Evolutionary conservation across 2,797 vertebrate genomes (phyloP), one percentile per base, ranked within the genome.

Genomic region (Moxostoma hubbsi): DNA sequence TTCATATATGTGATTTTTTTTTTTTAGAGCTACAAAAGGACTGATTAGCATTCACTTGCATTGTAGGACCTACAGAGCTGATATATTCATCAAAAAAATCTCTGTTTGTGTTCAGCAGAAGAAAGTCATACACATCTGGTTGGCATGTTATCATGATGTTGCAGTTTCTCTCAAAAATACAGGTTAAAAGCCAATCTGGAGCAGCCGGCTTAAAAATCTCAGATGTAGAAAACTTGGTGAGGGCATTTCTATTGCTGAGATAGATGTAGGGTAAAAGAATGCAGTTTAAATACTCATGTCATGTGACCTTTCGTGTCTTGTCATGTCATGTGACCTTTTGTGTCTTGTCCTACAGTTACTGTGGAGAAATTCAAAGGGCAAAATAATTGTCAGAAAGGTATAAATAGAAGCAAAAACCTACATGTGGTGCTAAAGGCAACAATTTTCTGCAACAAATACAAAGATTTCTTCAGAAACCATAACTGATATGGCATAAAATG

Each of bases 261-360:
- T 67, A 83, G 86, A 86, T 81, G 81, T 89, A 82, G 77, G 77
- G 67, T 75, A 83, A 65, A 61, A 62, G 71, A 79, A 58, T 2
- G 73, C 61, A 82, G 73, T 86, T 84, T 89, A 91, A 91, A 89
- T 84, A 36, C 36, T 36, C 87, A 91, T 93, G 87, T 87, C 87
- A 90, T 89, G 84, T 96, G 95, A 95, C 94, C 93, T 96, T 96
- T 95, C 93, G 88, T 88, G 65, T 81, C 79, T 67, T 81, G 88
- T 89, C 90, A 91, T 93, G 87, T 87, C 87, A 90, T 89, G 84
- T 96, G 95, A 95, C 94, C 93, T 96, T 96, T 95, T 93, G 88
- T 88, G 65, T 81, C 79, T 67, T 81, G 88, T 89, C 90, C 92
- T 96, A 94, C 81, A 76, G 88, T 97, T 97, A 95, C 94, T 93